Evolutionary conservation across 2,113 vertebrate genomes (phyloP), one percentile per base, ranked within the genome.

Genomic region (Phalacrocorax carbo): DNA sequence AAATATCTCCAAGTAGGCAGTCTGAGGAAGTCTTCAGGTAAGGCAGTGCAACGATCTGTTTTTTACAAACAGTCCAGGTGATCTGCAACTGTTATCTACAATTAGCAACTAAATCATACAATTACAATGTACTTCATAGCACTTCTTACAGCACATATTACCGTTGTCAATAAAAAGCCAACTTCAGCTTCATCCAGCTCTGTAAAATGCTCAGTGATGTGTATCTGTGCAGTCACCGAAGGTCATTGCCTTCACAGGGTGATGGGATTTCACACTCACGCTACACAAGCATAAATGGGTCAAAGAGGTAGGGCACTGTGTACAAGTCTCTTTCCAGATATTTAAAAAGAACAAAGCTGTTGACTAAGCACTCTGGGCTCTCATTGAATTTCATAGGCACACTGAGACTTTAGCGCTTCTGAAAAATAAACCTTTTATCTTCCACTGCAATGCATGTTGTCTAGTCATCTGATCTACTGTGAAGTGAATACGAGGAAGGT

Each of bases 371-470:
- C n/a, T 88, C 52, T 38, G 9, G 27, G 32, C 54, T 88, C 38
- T 69, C 71, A 54, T 1, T 84, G 82, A 82, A 89, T 73, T 95
- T 93, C 83, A 54, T 4, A 42, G 68, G 49, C 49, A 58, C 2
- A 15, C 8, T 20, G 27, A 90, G 44, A 42, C 23, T 76, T 77
- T 8, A 72, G 8, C 38, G 30, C 60, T 83, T 83, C 6, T 51
- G 64, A 68, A 90, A 91, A 93, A 38, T 15, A 88, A 69, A 90
- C 55, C 92, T 89, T 93, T 90, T 86, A 76, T 93, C 82, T 82
- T 83, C 57, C 38, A 21, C 38, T 57, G 23, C 0, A 1, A 48
- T 32, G 27, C 21, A 36, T 52, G 51, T 72, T 68, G 40, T 57
- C n/a, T 65, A 70, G 54, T 80, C 86, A 87, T 82, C 68, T 85